Conservation (phyloP, 2,888 invertebrate genomes). For the Hesperia comma region DNA sequence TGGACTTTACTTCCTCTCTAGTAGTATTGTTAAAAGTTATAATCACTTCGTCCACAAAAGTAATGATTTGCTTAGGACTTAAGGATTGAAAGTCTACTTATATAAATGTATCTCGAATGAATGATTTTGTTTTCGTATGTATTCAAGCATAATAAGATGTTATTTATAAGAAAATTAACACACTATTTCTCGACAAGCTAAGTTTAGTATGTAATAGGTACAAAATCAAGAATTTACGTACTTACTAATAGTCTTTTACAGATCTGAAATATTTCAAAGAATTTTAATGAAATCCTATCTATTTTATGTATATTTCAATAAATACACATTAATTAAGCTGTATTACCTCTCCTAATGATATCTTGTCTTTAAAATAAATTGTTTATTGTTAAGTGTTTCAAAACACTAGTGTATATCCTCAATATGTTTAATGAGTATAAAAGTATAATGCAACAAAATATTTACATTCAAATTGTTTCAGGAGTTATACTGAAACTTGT, state of each 20-base stretch:
- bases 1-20: constrained; percentile 15
- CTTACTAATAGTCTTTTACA: constrained; percentile 10
- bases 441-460: not conserved
- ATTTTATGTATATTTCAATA: constrained; percentile 19
- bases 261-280: constrained; percentile 23
- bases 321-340: constrained; percentile 11
- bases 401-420: constrained; percentile 1
- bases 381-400: constrained; percentile 21
- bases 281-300: constrained; percentile 8
- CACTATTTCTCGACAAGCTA: constrained; percentile 2
- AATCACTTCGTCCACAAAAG: constrained; percentile 20
- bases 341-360: constrained; percentile 7
- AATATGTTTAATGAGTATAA: constrained; percentile 9
- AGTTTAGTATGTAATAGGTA: constrained; percentile 18
- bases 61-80: constrained; percentile 15
- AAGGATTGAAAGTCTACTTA: not conserved
- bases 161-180: not conserved
- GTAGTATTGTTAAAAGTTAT: constrained; percentile 8
- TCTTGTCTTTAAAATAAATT: constrained; percentile 11
- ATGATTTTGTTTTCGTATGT: not conserved
- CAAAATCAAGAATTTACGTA: constrained; percentile 29
- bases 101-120: not conserved
- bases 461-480: not conserved
- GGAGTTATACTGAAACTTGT: not conserved
- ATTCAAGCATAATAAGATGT: not conserved